Base-by-base conservation (phyloP, 2,797 vertebrate genomes). In the Eremophila alpestris region DNA sequence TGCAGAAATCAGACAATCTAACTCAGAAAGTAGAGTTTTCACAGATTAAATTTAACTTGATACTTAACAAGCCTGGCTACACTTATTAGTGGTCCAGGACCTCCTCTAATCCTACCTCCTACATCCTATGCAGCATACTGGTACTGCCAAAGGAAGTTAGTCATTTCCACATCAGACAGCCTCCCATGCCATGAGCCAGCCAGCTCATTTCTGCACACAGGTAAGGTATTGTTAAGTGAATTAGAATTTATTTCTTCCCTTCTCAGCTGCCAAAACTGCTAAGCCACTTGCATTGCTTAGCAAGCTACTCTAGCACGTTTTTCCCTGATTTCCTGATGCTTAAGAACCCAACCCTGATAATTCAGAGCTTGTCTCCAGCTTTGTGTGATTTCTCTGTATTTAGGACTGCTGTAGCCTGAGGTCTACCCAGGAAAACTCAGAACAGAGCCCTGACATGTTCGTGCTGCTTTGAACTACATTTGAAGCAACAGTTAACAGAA, bases 181-280 rank as follows among this genome's bases (percentile, higher is more conserved):
- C 84, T 87, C 78, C 68, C 84, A 87, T 82, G 64, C 67, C 71
- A 70, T 32, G 27, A 90, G 68, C 80, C 69, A 92, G 71, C 60
- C 78, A 95, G 83, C 43, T 54, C 81, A 80, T 77, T 95, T 84
- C 90, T 92, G 41, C 41, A 84, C 1, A 56, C 83, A 97, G 92
- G 93, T 95, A 89, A 70, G 30, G 78, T 60, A 96, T 89, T 95
- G 90, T 94, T 94, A 88, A 90, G 29, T 30, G 64, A 93, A 70
- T 84, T 43, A 77, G 52, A 87, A 95, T 95, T 95, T 95, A 89
- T 82, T 92, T 90, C 81, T 95, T 95, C 90, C 83, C 79, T 91
- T 67, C 49, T 77, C 60, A 68, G 75, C 32, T 85, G 90, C 81
- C 94, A 95, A 65, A 93, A 87, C 12, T 83, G 55, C 69, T 76